These are phyloP conservation scores for Cryptophagus acutangulus DNA, from an alignment of 2,888 invertebrate species.

Conservation along the genomic window DNA sequence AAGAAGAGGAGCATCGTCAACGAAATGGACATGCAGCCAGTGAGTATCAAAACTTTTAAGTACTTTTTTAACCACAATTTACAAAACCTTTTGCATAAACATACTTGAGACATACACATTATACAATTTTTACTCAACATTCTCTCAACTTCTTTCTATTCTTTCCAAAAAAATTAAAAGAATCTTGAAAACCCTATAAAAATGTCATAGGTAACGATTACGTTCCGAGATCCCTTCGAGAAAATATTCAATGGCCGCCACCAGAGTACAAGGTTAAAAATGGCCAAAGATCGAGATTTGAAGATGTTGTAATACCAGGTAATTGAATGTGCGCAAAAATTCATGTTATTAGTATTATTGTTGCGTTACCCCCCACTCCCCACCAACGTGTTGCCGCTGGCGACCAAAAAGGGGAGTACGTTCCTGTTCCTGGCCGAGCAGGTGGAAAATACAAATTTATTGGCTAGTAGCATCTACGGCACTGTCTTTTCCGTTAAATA, in stretches of 20 bases:
- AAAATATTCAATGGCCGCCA: slow-evolving; percentile 37
- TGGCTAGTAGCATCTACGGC: slow-evolving; percentile 9
- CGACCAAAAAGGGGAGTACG: too few species aligned
- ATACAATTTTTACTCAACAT: neutral
- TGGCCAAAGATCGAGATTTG: slow-evolving; percentile 34
- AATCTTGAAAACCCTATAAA: too few species aligned
- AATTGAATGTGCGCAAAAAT: slow-evolving; percentile 31
- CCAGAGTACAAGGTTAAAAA: slow-evolving; percentile 35
- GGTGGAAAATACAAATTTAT: neutral
- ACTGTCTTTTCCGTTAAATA: slow-evolving; percentile 13
- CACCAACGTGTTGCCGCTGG: too few species aligned
- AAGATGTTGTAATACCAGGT: slow-evolving; percentile 44
- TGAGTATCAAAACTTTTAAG: slow-evolving; percentile 47
- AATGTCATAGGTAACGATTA: slow-evolving; percentile 22
- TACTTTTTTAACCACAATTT: neutral
- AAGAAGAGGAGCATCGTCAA: slow-evolving; percentile 73
- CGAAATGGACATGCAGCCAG: slow-evolving; percentile 59
- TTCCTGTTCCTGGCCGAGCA: slow-evolving; percentile 5
- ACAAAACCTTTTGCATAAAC: neutral
- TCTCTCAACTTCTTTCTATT: too few species aligned
- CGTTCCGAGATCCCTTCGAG: slow-evolving; percentile 33
- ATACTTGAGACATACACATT: neutral
- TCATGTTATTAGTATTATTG: too few species aligned
- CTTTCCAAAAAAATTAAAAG: too few species aligned
- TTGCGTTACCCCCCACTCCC: slow-evolving; percentile 17